Evolutionary conservation across 2,113 vertebrate species (phyloP).

Genomic region (Xenus cinereus): DNA sequence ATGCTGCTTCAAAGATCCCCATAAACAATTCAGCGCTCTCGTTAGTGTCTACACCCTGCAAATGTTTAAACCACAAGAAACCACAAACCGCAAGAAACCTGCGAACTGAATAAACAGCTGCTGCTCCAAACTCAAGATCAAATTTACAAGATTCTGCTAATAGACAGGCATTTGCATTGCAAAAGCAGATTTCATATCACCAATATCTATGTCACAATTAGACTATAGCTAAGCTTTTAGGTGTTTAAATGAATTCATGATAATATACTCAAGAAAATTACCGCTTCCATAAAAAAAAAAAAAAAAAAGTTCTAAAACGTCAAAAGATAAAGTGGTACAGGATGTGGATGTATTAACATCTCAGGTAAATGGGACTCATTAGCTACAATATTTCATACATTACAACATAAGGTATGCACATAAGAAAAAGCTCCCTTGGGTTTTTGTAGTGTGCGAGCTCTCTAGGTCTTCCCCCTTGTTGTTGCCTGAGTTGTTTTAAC

Average conservation of each 20-base stretch:
- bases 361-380: constrained; percentile 49
- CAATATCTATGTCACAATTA: constrained; percentile 18
- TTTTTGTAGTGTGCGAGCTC: neutral
- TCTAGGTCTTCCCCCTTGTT: neutral
- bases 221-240: constrained; percentile 34
- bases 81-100: constrained; percentile 69
- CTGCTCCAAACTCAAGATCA: constrained; percentile 32
- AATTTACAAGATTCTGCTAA: constrained; percentile 47
- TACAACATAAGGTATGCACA: constrained; percentile 34
- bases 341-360: constrained; percentile 60
- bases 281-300: neutral
- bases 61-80: constrained; percentile 69
- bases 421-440: constrained; percentile 41
- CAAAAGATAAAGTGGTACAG: constrained; percentile 49
- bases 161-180: constrained; percentile 52
- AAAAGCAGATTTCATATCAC: constrained; percentile 26
- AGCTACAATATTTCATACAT: constrained; percentile 56
- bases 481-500: constrained; percentile 1
- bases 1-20: constrained; percentile 37
- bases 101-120: constrained; percentile 68
- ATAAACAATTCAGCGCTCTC: constrained; percentile 59
- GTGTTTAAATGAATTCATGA: constrained; percentile 32
- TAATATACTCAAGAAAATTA: constrained; percentile 33
- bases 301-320: neutral
- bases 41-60: constrained; percentile 63